Evolutionary conservation across 2,797 vertebrate species (phyloP), one percentile per base, ranked within the genome.

Genomic region (Arnoldichthys spilopterus): DNA sequence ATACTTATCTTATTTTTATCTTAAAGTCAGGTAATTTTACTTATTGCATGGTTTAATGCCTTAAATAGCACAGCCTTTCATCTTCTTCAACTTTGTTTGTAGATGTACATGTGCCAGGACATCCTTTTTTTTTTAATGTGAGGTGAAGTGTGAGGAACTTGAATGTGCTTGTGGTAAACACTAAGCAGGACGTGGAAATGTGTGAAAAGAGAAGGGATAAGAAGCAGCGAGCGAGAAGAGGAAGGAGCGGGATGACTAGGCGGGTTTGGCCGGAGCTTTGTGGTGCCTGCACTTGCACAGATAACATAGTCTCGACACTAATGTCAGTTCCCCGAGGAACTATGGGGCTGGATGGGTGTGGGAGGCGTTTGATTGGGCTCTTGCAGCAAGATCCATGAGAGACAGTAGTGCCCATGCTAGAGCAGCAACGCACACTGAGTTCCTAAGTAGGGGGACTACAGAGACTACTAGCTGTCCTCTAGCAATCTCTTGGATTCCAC

Each of bases 291-390:
- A 89, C 82, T 82, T 85, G 84, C 82, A 81, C 90, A 91, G 92
- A 93, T 93, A 93, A 91, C 87, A 80, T 86, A 86, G 90, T 88
- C 90, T 83, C 91, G 92, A 91, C 90, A 89, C 88, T 89, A 93
- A 93, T 92, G 91, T 91, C 88, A 89, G 83, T 79, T 92, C 90
- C 89, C 87, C 6, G 78, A 72, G 82, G 83, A 86, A 58, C 68
- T 78, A 68, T 83, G 76, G 67, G 79, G 49, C 74, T 59, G 51
- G 43, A 74, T 85, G 81, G 85, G 79, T 88, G 81, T 51, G 47
- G 47, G 37, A 76, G 83, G 77, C 81, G 64, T 72, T 78, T 84
- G 30, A 76, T 73, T 73, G 67, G 62, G 51, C 34, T 66, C 61
- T 61, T 64, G 22, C 80, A 75, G 77, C 45, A 43, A 85, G 69